phyloP scores from a whole-genome alignment of 2,888 invertebrate species.

The Drosophila kambysellisi region DNA sequence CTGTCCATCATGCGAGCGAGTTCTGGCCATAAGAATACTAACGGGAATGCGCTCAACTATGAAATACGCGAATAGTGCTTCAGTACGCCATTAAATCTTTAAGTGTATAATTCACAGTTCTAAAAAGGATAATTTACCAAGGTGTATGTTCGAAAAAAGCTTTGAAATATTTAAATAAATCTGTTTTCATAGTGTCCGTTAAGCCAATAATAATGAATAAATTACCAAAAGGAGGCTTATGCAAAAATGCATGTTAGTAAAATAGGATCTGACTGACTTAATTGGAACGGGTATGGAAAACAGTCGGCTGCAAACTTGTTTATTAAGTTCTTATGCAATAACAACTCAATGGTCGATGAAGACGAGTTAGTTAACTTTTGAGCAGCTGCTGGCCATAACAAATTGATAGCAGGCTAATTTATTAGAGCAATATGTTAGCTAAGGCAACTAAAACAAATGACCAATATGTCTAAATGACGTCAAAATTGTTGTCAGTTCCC shows the following conservation, averaged over 20 bases:
- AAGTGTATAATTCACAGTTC: not conserved
- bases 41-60: conserved; percentile 8
- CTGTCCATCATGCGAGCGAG: conserved; percentile 26
- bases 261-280: no score
- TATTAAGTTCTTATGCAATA: not conserved
- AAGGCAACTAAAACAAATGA: conserved; percentile 61
- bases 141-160: not conserved
- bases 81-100: not conserved
- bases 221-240: not conserved
- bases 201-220: not conserved
- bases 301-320: not conserved
- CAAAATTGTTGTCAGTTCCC: conserved; percentile 56
- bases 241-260: not conserved
- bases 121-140: not conserved
- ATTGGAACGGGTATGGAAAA: not conserved
- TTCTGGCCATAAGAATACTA: conserved; percentile 4
- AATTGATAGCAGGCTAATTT: conserved; percentile 29
- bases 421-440: conserved; percentile 50
- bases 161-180: not conserved
- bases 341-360: not conserved
- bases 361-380: not conserved
- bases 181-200: not conserved
- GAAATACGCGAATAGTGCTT: conserved; percentile 1
- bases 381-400: conserved; percentile 45
- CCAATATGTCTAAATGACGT: conserved; percentile 74